Evolutionary conservation across 2,888 invertebrate genomes (phyloP), one percentile per base, ranked within the genome.

Genomic region (Cinara cedri): DNA sequence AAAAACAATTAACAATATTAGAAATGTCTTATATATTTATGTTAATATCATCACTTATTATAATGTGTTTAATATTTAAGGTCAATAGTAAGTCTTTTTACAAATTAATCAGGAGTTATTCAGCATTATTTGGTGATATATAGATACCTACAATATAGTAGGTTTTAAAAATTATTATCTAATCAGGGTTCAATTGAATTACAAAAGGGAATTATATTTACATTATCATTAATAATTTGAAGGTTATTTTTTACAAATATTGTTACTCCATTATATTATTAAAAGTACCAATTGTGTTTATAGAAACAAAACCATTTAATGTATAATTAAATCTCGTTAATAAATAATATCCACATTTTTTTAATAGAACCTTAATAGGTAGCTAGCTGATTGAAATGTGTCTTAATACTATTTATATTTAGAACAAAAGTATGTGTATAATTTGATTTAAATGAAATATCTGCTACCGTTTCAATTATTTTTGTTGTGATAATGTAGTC

Each of bases 221-320:
- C 14, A 46, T 16, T 51, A n/a, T 16, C 1, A n/a, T 51, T 51
- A 6, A 51, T 3, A 51, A 51, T 51, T n/a, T 1, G 4, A 6
- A 51, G 14, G 51, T 51, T 16, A 51, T 51, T 16, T 51, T 51
- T 51, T 1, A 51, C 16, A 51, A 51, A 51, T 51, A 51, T 16
- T 51, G 16, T 51, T 16, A 51, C 51, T 51, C 51, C 51, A 16
- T 51, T n/a, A 51, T n/a, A 51, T 51, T 51, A 16, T 51, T 51
- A 51, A 51, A 51, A 51, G 6, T 51, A 51, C 16, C 16, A 51
- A 51, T 51, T 6, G 16, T 16, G 10, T 51, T 51, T 51, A 51
- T 51, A 51, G 16, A 51, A 51, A 51, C 51, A 51, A 51, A 51
- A 51, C 51, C 51, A 51, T 51, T 46, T 46, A 51, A 51, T 51